Conservation (phyloP, 2,888 invertebrate species). For the Neuroscelio doddi region DNA sequence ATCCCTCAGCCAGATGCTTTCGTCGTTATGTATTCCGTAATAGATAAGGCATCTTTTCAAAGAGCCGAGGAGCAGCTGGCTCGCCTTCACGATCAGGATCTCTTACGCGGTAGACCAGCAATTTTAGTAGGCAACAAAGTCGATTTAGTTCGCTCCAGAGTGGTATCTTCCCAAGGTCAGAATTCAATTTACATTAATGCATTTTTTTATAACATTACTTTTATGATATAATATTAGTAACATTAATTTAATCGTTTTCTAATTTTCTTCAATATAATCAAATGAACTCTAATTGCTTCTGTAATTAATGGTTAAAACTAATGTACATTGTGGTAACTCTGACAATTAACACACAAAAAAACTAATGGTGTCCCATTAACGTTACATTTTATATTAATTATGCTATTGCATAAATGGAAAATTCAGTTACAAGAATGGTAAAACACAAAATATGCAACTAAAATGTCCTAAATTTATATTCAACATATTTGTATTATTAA, state of each 20-base stretch:
- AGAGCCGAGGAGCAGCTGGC: constrained; percentile 86
- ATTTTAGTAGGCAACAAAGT: constrained; percentile 95
- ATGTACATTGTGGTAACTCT: too few relatives aligned
- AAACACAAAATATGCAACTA: too few relatives aligned
- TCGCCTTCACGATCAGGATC: constrained; percentile 84
- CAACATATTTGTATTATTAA: too few relatives aligned
- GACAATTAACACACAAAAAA: too few relatives aligned
- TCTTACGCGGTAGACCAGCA: constrained; percentile 83
- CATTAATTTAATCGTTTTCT: neutral
- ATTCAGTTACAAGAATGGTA: too few relatives aligned
- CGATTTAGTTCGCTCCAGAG: constrained; percentile 91
- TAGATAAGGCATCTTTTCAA: constrained; percentile 91
- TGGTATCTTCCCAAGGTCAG: constrained; percentile 91
- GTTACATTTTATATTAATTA: too few relatives aligned
- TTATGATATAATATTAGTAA: neutral
- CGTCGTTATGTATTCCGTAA: constrained; percentile 91
- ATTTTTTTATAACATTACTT: neutral
- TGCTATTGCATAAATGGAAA: too few relatives aligned
- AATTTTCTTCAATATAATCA: neutral
- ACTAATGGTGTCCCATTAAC: too few relatives aligned
- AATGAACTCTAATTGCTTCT: too few relatives aligned
- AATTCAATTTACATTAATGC: neutral
- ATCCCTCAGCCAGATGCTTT: constrained; percentile 85
- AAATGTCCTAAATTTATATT: too few relatives aligned
- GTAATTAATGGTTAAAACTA: too few relatives aligned